Evolutionary conservation across 1,140 invertebrate genomes (phyloP).

Genomic region (Drosophila nannoptera): DNA sequence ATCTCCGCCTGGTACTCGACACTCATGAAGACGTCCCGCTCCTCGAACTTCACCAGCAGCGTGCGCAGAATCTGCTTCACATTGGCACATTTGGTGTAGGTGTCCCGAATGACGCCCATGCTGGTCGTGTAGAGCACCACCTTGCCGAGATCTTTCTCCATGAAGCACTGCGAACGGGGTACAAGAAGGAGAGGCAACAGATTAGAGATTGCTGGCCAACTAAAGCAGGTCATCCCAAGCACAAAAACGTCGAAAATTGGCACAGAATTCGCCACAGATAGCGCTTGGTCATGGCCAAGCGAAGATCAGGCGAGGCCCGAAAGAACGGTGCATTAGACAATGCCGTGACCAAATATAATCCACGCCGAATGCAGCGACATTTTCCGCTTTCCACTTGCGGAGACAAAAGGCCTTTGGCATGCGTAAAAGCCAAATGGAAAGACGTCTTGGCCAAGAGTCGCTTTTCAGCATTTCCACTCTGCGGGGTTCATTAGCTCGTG

Average conservation of each 20-base stretch:
- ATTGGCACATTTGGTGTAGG: slow-evolving; percentile 92
- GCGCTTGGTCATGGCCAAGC: slow-evolving; percentile 45
- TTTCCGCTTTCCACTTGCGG: slow-evolving; percentile 21
- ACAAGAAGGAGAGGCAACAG: slow-evolving; percentile 12
- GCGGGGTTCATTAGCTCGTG: slow-evolving; percentile 64
- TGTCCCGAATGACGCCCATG: slow-evolving; percentile 94
- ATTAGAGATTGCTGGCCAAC: slow-evolving; percentile 38
- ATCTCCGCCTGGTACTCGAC: slow-evolving; percentile 93
- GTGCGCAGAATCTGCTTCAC: slow-evolving; percentile 95
- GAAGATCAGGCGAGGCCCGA: slow-evolving; percentile 15
- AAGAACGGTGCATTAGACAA: slow-evolving; percentile 27
- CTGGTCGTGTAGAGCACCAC: slow-evolving; percentile 96
- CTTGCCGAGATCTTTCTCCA: slow-evolving; percentile 92
- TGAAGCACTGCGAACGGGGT: slow-evolving; percentile 86
- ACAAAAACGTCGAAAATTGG: slow-evolving; percentile 56
- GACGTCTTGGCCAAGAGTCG: slow-evolving; percentile 2
- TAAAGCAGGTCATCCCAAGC: slow-evolving; percentile 60
- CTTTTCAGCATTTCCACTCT: slow-evolving; percentile 13
- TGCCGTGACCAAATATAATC: slow-evolving; percentile 30
- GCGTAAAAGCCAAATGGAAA: neutral
- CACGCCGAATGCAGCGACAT: slow-evolving; percentile 21
- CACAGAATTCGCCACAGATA: slow-evolving; percentile 63
- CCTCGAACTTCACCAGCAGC: slow-evolving; percentile 94
- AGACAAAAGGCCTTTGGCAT: slow-evolving; percentile 17
- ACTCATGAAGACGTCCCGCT: slow-evolving; percentile 96